These are phyloP conservation scores for Cavia aperea DNA, from an alignment of 2,113 vertebrate genomes.

Conservation along the genomic window DNA sequence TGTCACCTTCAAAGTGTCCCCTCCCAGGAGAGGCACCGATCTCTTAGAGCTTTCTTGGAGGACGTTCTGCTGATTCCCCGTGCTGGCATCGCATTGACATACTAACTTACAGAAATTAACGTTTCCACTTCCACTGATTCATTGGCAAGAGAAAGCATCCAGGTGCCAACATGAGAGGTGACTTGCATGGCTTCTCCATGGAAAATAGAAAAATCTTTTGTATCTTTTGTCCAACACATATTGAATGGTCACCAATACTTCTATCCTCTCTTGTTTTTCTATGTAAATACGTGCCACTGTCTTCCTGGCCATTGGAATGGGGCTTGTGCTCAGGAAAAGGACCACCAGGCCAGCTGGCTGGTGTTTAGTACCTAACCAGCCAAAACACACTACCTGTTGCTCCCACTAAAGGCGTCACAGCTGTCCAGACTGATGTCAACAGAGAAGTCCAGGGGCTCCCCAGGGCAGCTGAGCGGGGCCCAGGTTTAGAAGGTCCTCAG, in stretches of 20 bases:
- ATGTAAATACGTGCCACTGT: fast-evolving
- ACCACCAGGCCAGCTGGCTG: neutral
- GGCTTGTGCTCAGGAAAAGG: neutral
- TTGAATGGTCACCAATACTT: fast-evolving
- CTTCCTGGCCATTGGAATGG: fast-evolving
- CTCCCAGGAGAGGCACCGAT: neutral
- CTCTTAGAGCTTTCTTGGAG: neutral
- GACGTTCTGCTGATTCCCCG: too few relatives aligned
- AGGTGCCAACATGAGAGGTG: neutral
- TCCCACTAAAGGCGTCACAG: fast-evolving
- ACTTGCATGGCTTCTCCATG: fast-evolving
- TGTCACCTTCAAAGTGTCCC: neutral
- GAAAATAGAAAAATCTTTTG: neutral
- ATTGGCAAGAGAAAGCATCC: neutral
- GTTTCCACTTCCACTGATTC: neutral
- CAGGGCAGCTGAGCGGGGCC: fast-evolving
- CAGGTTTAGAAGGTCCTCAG: neutral
- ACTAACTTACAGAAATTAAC: neutral
- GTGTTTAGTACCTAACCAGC: fast-evolving
- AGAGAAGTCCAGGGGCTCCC: fast-evolving
- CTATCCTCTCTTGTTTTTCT: neutral
- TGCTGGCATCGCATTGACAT: fast-evolving
- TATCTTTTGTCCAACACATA: neutral
- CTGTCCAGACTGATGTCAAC: fast-evolving
- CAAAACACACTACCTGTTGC: fast-evolving